Conservation (phyloP, 2,113 vertebrate genomes). For the Catharus fuscescens region DNA sequence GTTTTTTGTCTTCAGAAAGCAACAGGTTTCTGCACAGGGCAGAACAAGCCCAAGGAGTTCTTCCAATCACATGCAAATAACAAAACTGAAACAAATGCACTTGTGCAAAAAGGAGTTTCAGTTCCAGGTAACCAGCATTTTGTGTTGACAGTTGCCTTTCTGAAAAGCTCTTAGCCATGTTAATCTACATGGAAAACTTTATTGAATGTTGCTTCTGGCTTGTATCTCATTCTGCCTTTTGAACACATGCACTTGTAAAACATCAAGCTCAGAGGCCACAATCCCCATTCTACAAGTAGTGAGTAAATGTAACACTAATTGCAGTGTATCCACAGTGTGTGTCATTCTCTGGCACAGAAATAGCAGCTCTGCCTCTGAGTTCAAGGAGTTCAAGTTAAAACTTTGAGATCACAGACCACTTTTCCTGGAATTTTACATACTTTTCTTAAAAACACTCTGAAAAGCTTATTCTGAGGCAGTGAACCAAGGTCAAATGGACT, state of each 20-base stretch:
- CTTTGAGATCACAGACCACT: not conserved
- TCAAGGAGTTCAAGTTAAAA: not conserved
- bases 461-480: not conserved
- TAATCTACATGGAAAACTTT: not conserved
- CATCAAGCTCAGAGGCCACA: not conserved
- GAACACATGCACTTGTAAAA: not conserved
- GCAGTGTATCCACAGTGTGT: not conserved
- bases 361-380: not conserved
- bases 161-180: not conserved
- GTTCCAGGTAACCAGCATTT: not conserved
- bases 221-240: not conserved
- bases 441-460: not conserved
- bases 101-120: not conserved
- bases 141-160: not conserved
- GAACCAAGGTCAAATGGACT: not conserved
- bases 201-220: not conserved
- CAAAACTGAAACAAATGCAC: not conserved
- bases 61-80: not conserved
- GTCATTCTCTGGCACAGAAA: not conserved
- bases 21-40: not conserved
- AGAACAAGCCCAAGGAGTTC: rapidly evolving
- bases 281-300: not conserved
- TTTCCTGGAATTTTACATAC: not conserved
- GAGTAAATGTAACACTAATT: not conserved
- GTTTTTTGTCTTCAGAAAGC: not conserved